Base-by-base conservation (phyloP, 2,113 vertebrate species). In the Cathartes aura region DNA sequence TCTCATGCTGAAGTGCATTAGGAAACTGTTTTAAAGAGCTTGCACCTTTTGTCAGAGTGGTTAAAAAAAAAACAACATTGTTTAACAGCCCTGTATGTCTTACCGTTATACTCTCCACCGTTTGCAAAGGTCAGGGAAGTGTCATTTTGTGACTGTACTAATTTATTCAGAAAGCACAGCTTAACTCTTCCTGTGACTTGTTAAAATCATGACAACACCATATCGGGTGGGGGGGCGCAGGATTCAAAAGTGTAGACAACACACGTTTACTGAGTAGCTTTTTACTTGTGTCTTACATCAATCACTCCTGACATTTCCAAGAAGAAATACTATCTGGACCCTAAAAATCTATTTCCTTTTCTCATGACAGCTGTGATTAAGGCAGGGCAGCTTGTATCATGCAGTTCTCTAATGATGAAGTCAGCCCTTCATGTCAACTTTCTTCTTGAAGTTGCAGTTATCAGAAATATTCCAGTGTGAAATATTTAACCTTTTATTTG, bases 191-290 rank as follows among this genome's bases (percentile, higher is more conserved):
- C 82, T 67, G 29, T 82, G 82, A 91, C 74, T 81, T 91, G 75
- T 89, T 93, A 96, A 94, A 97, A 97, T 94, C 89, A 96, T 96
- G 95, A 97, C 96, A 97, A 95, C 93, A 97, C 90, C 94, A 96
- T 96, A 95, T 93, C 83, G 68, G 75, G 48, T 30, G 45, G 84
- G 75, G 68, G 58, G 55, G 74, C 56, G 43, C 48, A 85, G 58
- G 79, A 97, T 92, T 95, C 81, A 96, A 70, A 94, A 95, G 91
- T 95, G 93, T 87, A 97, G 89, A 87, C 95, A 92, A 96, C 86
- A 90, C 95, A 96, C 82, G 32, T 91, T 97, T 96, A 87, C 87
- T 96, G 87, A 93, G 87, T 94, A 96, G 94, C 58, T 94, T 92
- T 96, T 93, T 95, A 82, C 91, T 97, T 71, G 80, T 91, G 81